Evolutionary conservation across 1,140 invertebrate genomes (phyloP).

Genomic region (Drosophila sproati): DNA sequence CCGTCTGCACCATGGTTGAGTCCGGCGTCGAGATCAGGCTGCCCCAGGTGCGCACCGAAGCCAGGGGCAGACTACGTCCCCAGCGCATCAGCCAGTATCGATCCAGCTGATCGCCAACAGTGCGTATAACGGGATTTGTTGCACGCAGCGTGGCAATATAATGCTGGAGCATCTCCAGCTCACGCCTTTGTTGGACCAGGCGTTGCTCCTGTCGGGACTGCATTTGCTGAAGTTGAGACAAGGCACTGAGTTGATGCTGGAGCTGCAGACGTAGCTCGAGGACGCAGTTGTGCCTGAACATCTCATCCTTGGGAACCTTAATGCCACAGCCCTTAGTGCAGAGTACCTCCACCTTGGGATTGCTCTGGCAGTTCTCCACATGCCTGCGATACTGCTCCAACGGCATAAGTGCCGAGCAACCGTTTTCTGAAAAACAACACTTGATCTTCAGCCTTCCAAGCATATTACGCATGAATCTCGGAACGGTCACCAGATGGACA

Average conservation of each 20-base stretch:
- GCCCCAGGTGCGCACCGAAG: constrained; percentile 53
- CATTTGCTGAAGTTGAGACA: constrained; percentile 22
- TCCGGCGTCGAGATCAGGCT: constrained; percentile 68
- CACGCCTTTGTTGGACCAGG: constrained; percentile 43
- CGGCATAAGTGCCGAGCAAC: constrained; percentile 29
- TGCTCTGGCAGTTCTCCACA: constrained; percentile 47
- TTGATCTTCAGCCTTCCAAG: constrained; percentile 51
- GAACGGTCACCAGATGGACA: constrained; percentile 39
- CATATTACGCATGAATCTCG: constrained; percentile 69
- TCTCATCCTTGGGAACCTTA: constrained; percentile 63
- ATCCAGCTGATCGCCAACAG: constrained; percentile 64
- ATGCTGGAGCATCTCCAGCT: constrained; percentile 63
- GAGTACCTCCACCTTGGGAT: constrained; percentile 54
- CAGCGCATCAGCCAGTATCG: constrained; percentile 61
- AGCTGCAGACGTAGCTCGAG: constrained; percentile 50
- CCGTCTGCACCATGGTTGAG: constrained; percentile 41
- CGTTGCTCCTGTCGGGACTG: constrained; percentile 32
- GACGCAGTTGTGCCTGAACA: constrained; percentile 56
- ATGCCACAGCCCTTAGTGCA: constrained; percentile 59
- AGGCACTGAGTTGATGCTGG: constrained; percentile 20
- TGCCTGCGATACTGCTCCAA: constrained; percentile 58
- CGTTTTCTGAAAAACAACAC: constrained; percentile 49
- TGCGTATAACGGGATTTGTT: constrained; percentile 57
- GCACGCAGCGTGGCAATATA: constrained; percentile 60
- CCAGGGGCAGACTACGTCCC: constrained; percentile 40